These are phyloP conservation scores for Eurystomus gularis DNA, from an alignment of 2,113 vertebrate genomes.

Conservation along the genomic window DNA sequence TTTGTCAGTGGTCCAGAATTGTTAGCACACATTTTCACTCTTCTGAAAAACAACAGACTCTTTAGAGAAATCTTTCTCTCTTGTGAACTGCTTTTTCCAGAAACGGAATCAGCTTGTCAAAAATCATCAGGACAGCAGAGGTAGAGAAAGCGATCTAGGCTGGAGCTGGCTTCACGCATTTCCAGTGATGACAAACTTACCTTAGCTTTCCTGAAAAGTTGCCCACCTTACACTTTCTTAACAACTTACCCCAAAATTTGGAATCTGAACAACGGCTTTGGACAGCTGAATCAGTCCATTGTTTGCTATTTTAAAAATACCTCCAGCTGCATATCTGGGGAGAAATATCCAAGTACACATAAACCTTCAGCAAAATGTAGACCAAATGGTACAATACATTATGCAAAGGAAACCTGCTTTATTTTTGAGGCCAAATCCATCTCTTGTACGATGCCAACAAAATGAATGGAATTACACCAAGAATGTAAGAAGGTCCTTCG, in stretches of 20 bases:
- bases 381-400: constrained; percentile 62
- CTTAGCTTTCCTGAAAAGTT: constrained; percentile 27
- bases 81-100: constrained; percentile 29
- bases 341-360: constrained; percentile 41
- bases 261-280: not conserved
- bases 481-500: constrained; percentile 5
- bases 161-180: not conserved
- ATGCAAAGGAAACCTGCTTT: constrained; percentile 61
- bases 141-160: not conserved
- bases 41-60: constrained; percentile 71
- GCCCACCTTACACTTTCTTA: not conserved
- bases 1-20: constrained; percentile 73
- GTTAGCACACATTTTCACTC: constrained; percentile 72
- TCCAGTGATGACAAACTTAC: not conserved
- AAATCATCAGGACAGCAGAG: constrained; percentile 31
- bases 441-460: not conserved
- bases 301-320: constrained; percentile 37
- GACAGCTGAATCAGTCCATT: constrained; percentile 36
- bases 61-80: constrained; percentile 54
- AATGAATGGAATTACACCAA: constrained; percentile 46
- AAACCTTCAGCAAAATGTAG: constrained; percentile 51
- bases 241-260: not conserved
- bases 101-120: constrained; percentile 28
- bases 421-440: constrained; percentile 42
- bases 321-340: constrained; percentile 37